These are phyloP conservation scores for Philopedon plagiatum DNA, from an alignment of 2,888 invertebrate species.

Conservation along the genomic window DNA sequence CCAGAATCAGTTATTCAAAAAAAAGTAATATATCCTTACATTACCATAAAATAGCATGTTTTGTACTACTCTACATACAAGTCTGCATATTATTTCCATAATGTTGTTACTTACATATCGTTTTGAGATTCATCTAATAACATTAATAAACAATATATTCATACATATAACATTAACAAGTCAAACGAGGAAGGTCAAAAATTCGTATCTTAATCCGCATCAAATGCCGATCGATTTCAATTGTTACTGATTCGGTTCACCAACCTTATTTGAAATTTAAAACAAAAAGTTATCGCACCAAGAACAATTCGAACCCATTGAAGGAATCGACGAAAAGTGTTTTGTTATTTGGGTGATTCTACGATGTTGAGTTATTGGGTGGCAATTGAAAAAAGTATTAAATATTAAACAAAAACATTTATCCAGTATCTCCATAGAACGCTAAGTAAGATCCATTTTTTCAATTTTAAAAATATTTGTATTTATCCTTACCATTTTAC, in stretches of 20 bases:
- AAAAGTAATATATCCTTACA: too few species aligned
- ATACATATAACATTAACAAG: background rate
- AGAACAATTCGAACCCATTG: background rate
- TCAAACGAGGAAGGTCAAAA: background rate
- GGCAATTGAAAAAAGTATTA: too few species aligned
- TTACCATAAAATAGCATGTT: background rate
- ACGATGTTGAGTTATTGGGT: too few species aligned
- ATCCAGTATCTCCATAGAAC: too few species aligned
- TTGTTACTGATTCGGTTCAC: conserved; percentile 21
- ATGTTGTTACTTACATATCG: background rate
- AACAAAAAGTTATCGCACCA: background rate
- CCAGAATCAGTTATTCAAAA: background rate
- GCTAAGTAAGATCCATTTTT: too few species aligned
- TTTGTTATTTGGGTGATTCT: too few species aligned
- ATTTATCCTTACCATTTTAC: too few species aligned
- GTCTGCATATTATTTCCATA: too few species aligned
- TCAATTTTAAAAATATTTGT: too few species aligned
- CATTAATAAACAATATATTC: background rate
- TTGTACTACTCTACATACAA: too few species aligned
- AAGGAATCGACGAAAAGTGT: background rate
- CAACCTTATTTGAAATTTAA: conserved; percentile 15
- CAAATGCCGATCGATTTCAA: conserved; percentile 5
- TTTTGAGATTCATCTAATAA: background rate
- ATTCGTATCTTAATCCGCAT: conserved; percentile 1
- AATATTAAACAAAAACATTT: too few species aligned